A percentile compares a stretch with the other conserved stretches of the same genome.
Conservation (phyloP, 2,888 invertebrate species). For the Calameuta pallipes region DNA sequence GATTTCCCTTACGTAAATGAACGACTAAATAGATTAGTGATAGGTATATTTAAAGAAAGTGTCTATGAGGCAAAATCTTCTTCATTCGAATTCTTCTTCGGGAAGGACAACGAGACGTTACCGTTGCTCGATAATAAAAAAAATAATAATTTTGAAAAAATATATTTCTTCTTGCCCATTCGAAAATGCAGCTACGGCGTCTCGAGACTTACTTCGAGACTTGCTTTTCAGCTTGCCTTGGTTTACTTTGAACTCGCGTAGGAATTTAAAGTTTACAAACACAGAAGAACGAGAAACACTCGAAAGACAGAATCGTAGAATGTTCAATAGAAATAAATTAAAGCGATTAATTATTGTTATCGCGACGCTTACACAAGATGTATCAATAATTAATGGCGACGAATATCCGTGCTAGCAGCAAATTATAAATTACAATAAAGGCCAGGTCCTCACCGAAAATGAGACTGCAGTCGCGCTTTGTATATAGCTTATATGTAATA, state of each 20-base stretch:
- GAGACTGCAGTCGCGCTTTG: constrained; percentile 63
- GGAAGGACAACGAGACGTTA: background rate
- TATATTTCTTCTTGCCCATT: background rate
- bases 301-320: background rate
- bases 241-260: background rate
- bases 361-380: constrained; percentile 15
- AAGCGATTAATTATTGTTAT: constrained; percentile 27
- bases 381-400: constrained; percentile 15
- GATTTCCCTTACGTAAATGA: background rate
- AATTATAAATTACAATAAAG: background rate
- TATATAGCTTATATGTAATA: constrained; percentile 55
- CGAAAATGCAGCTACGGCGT: background rate
- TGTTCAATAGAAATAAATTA: background rate
- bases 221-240: constrained; percentile 12
- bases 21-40: background rate
- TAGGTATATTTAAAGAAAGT: background rate
- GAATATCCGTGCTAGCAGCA: background rate
- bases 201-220: constrained; percentile 5
- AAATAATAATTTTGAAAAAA: background rate
- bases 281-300: constrained; percentile 10
- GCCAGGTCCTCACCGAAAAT: constrained; percentile 35
- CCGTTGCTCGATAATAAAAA: background rate
- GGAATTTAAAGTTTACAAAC: constrained; percentile 2
- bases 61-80: background rate
- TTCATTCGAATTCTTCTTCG: background rate